Evolutionary conservation across 2,888 invertebrate species (phyloP), one percentile per base, ranked within the genome.

Genomic region (Diaphora mendica): DNA sequence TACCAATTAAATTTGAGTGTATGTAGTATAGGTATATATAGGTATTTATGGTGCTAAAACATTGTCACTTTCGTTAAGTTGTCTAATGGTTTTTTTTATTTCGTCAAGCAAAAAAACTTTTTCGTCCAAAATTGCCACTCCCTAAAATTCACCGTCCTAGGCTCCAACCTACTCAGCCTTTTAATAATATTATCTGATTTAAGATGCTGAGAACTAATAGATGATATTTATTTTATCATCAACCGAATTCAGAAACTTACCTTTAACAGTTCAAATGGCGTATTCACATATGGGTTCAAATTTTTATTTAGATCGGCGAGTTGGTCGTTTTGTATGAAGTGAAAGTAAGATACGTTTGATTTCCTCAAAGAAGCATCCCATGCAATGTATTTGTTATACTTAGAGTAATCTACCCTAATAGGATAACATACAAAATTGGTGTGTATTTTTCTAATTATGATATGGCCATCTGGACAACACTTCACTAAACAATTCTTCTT

Each of bases 401-500:
- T 3, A 7, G 30, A 30, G 26, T 62, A 23, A 62, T 30, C 13
- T 1, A 30, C 20, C 48, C 48, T n/a, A 0, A 1, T 23, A 8
- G 26, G 15, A 62, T 30, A 15, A 67, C 44, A 44, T 48, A 2
- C 1, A 33, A 33, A 44, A 1, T n/a, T 55, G 23, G 0, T 8
- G 23, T 1, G 1, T 44, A 0, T 17, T 30, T 2, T 17, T 30
- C 1, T 30, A 62, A 62, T 0, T 17, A 72, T 20, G 23, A 3
- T 0, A 35, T 20, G 17, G 3, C 64, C 51, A 20, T 66, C 64
- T 13, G 75, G 67, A 64, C 75, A 75, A 64, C 75, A 75, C 55
- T 75, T 75, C 0, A 59, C 5, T 3, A 70, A 9, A n/a, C 75
- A 75, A 11, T 64, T 73, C 42, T 44, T 71, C 23, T 68, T 23